Base-by-base conservation (phyloP, 2,797 vertebrate species). In the Megaceryle alcyon region DNA sequence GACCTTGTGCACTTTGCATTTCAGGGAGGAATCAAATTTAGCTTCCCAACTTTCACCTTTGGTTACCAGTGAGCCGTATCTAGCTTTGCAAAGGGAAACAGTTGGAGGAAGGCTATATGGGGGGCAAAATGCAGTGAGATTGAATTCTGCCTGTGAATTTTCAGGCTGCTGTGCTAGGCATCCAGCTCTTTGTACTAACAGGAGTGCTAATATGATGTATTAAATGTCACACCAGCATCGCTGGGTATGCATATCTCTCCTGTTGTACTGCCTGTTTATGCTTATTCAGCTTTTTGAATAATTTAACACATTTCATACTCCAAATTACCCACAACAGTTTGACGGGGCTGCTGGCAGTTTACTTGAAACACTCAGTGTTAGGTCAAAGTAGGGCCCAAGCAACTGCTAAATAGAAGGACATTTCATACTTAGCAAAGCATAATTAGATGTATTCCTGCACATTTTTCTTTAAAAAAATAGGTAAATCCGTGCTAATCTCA, bases 271-370 rank as follows among this genome's bases (percentile, higher is more conserved):
- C 98, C 96, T 98, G 96, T 98, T 99, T 99, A 98, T 99, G 99
- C 99, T 99, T 99, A 99, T 99, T 99, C 99, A 99, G 99, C 98
- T 98, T 97, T 99, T 98, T 99, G 98, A 98, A 98, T 99, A 98
- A 98, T 98, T 98, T 98, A 98, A 97, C 98, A 98, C 98, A 98
- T 99, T 99, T 99, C 98, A 98, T 98, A 98, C 98, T 98, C 98
- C 98, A 98, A 99, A 99, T 99, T 98, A 98, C 98, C 97, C 98
- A 97, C 98, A 98, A 99, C 98, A 97, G 98, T 99, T 98, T 98
- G 98, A 98, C 92, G 98, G 98, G 98, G 97, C 98, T 98, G 96
- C 97, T 98, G 98, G 98, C 98, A 98, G 98, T 98, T 98, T 98
- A 98, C 98, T 97, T 97, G 97, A 98, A 98, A 97, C 77, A 89